phyloP scores from a whole-genome alignment of 2,797 vertebrate genomes.

The Tangara arthus region DNA sequence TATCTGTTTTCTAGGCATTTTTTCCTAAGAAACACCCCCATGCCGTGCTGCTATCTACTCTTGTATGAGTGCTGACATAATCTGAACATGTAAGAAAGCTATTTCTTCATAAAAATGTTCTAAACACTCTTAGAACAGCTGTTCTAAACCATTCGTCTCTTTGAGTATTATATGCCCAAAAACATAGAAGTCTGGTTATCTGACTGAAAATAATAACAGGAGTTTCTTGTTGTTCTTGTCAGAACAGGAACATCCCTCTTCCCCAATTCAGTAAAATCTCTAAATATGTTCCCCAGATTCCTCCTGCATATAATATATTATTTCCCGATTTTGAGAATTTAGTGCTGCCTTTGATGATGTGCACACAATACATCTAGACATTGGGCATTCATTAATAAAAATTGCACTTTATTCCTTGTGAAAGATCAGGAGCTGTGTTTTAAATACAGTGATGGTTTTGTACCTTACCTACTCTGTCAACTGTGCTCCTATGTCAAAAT shows the following conservation, averaged over 20 bases:
- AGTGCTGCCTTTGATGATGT: not conserved
- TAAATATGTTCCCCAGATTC: not conserved
- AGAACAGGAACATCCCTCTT: not conserved
- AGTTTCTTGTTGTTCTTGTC: not conserved
- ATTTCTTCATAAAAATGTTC: not conserved
- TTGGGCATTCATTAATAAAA: not conserved
- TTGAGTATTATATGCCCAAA: not conserved
- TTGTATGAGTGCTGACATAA: not conserved
- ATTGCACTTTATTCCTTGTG: not conserved
- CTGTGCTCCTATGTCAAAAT: slow-evolving; percentile 4
- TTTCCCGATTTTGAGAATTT: not conserved
- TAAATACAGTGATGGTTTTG: not conserved
- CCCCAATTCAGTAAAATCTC: not conserved
- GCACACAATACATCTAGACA: not conserved
- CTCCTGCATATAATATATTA: not conserved
- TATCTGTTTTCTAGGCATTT: not conserved
- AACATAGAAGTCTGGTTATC: rapidly evolving
- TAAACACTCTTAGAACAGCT: not conserved
- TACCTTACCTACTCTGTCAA: not conserved
- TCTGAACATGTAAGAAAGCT: not conserved
- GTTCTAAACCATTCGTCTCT: not conserved
- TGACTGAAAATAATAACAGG: not conserved
- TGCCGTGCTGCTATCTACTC: not conserved
- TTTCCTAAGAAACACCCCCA: not conserved
- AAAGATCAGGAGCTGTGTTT: not conserved